Evolutionary conservation across 2,113 vertebrate species (phyloP).

Genomic region (Uria aalge): DNA sequence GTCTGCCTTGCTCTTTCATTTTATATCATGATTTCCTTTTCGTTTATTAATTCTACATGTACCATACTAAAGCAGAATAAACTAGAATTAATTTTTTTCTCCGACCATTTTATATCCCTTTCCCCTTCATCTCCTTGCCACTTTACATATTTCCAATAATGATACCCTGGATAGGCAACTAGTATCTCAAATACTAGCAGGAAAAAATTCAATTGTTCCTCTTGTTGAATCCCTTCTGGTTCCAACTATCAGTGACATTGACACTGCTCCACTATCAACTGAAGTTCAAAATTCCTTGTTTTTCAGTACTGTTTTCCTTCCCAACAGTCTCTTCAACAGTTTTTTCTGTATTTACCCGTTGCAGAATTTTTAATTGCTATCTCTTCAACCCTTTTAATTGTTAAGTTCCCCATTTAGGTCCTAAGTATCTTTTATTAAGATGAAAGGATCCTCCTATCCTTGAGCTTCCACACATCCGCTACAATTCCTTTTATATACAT

Average conservation of each 20-base stretch:
- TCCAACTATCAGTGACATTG: not conserved
- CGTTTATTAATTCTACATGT: not conserved
- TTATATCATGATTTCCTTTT: not conserved
- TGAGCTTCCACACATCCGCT: not conserved
- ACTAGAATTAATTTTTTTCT: not conserved
- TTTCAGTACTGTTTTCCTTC: not conserved
- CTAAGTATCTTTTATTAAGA: not conserved
- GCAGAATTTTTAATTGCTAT: not conserved
- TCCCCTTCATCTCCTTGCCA: not conserved
- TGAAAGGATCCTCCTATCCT: not conserved
- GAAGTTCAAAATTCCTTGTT: not conserved
- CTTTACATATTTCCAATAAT: not conserved
- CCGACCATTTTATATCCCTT: not conserved
- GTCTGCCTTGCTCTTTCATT: not conserved
- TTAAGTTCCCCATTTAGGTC: not conserved
- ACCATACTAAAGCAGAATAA: not conserved
- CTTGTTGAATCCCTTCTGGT: not conserved
- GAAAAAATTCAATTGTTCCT: not conserved
- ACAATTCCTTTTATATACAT: not conserved
- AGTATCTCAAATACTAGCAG: not conserved
- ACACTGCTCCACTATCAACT: not conserved
- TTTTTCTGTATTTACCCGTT: not conserved
- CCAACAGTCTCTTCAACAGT: not conserved
- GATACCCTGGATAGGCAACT: not conserved
- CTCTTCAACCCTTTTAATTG: not conserved